Evolutionary conservation across 2,888 invertebrate genomes (phyloP), one percentile per base, ranked within the genome.

Genomic region (Diarsia brunnea): DNA sequence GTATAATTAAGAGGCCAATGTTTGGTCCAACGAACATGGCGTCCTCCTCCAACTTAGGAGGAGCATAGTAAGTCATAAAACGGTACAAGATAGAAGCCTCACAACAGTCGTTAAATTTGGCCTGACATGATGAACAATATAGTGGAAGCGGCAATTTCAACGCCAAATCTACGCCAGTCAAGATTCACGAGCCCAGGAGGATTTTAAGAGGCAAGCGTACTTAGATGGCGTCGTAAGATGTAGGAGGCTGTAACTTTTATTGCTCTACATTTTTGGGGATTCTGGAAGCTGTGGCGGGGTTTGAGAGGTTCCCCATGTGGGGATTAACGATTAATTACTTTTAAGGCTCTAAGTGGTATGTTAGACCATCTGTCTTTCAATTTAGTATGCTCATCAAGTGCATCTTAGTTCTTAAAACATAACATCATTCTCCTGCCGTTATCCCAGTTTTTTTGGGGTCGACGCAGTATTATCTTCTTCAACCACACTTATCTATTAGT

Each of bases 201-300:
- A 88, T 87, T 89, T 87, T 84, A 89, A 87, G 88, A 87, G 84
- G 81, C 78, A 74, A 79, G 85, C 83, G 85, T 89, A 80, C 87
- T 89, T 83, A 88, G 91, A 89, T 88, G 87, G 82, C 78, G 84
- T 88, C 90, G 90, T 89, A 88, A 89, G 87, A 84, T 79, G 85
- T 81, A 87, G 87, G 89, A 87, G 88, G 88, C 85, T 88, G 84
- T 74, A 69, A 73, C 71, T 88, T 90, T 90, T 91, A 91, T 90
- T 84, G 78, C 84, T 84, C 70, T 71, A 82, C 86, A 89, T 87
- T 89, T 90, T 90, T 89, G 86, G 90, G 58, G 86, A 76, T 78
- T 67, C 73, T 55, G 78, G 58, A 74, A 65, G 71, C 80, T 81
- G 73, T 53, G 69, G 43, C 55, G 49, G 51, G 2, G 51, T 14